Evolutionary conservation across 2,888 invertebrate genomes (phyloP).

Genomic region (Mesochorus sp.): DNA sequence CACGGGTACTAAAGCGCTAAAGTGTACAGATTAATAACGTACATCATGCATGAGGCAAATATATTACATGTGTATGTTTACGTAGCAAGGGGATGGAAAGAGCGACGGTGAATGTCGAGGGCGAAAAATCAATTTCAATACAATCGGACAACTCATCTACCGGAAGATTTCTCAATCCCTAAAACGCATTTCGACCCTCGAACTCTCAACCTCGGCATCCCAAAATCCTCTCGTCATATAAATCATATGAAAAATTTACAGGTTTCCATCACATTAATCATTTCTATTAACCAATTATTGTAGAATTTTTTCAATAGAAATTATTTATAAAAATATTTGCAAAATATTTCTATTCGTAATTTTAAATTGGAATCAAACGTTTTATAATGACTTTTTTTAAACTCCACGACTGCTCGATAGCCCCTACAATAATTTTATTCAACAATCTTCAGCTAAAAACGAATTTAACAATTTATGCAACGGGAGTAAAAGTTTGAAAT

Average conservation of each 20-base stretch:
- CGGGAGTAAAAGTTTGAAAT: too few species aligned
- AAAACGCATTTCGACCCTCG: constrained; percentile 19
- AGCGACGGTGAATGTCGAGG: neutral
- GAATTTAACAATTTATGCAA: too few species aligned
- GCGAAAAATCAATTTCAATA: constrained; percentile 44
- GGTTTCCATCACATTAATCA: neutral
- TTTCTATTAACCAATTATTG: neutral
- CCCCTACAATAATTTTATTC: too few species aligned
- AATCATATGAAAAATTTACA: neutral
- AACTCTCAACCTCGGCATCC: neutral
- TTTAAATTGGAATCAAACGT: too few species aligned
- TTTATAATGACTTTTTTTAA: too few species aligned
- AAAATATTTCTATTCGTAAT: too few species aligned
- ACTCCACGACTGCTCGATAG: too few species aligned
- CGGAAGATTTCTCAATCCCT: neutral
- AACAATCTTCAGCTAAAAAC: too few species aligned
- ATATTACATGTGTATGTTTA: neutral
- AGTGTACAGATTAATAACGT: neutral
- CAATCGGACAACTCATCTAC: constrained; percentile 17
- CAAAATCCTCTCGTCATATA: neutral
- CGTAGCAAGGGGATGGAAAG: neutral
- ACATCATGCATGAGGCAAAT: neutral
- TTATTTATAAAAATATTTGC: too few species aligned
- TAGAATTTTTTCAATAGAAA: neutral
- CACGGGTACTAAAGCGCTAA: too few species aligned